Percentiles rank a stretch among this genome's conserved stretches.
These are phyloP conservation scores for Alviniconcha marisindica DNA, from an alignment of 1,140 invertebrate species.

Conservation along the genomic window DNA sequence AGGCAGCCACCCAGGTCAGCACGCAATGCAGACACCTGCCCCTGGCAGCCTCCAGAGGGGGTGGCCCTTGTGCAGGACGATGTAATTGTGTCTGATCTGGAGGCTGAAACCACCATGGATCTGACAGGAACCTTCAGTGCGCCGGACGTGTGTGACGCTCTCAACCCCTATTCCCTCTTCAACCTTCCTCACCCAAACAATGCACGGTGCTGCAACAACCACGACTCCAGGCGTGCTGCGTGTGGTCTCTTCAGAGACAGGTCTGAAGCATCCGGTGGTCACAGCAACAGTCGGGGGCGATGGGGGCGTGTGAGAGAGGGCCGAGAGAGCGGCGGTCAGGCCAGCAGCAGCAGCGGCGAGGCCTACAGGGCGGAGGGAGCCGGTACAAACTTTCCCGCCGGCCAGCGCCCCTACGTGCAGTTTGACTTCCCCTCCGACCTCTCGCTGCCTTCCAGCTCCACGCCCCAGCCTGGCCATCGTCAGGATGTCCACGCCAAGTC, in stretches of 20 bases:
- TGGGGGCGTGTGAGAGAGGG: neutral
- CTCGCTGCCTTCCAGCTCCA: neutral
- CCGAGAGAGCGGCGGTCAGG: neutral
- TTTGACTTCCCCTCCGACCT: neutral
- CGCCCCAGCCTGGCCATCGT: neutral
- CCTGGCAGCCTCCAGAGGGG: constrained; percentile 11
- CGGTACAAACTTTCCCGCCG: too few relatives aligned
- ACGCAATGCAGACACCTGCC: constrained; percentile 35
- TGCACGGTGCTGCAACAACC: neutral
- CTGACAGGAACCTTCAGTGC: constrained; percentile 14
- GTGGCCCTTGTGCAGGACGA: constrained; percentile 6
- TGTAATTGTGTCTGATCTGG: constrained; percentile 37
- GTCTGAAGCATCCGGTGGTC: neutral
- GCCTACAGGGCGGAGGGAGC: neutral
- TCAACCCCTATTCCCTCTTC: constrained; percentile 65
- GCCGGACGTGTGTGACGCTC: constrained; percentile 52
- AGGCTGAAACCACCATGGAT: constrained; percentile 28
- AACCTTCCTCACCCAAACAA: constrained; percentile 54
- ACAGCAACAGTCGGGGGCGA: neutral
- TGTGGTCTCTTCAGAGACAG: neutral
- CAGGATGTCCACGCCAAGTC: neutral
- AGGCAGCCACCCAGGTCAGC: constrained; percentile 9
- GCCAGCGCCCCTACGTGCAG: neutral
- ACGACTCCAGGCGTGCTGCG: neutral
- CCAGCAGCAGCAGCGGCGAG: too few relatives aligned